A percentile compares a stretch with the other conserved stretches of the same genome.
phyloP scores from a whole-genome alignment of 2,797 vertebrate genomes.

The Pangasius sanitwongsei region DNA sequence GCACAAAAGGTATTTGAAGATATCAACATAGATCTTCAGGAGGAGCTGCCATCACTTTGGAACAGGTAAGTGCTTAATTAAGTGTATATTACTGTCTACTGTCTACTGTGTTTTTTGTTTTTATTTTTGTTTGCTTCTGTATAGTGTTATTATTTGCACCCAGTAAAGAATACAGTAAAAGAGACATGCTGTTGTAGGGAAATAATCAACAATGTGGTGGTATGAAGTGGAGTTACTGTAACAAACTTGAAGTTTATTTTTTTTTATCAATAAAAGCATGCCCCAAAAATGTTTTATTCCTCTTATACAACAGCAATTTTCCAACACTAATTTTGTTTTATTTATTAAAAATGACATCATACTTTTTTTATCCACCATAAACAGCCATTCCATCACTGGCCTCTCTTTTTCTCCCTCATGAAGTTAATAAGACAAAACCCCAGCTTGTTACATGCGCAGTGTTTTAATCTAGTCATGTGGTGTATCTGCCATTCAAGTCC shows the following conservation, averaged over 20 bases:
- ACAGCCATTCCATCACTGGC: not conserved
- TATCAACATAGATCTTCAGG: slow-evolving; percentile 95
- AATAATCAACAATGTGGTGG: not conserved
- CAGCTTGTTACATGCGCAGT: not conserved
- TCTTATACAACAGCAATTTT: not conserved
- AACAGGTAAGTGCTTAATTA: slow-evolving; percentile 81
- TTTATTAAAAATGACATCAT: not conserved
- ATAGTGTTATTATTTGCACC: not conserved
- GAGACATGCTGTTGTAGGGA: not conserved
- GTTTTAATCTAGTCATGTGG: not conserved
- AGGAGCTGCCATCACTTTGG: slow-evolving; percentile 97
- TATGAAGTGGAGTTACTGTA: not conserved
- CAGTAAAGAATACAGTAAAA: too few relatives aligned
- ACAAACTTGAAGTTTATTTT: not conserved
- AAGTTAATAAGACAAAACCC: not conserved
- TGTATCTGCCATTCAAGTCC: not conserved
- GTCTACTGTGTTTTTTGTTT: slow-evolving; percentile 26
- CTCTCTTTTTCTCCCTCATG: not conserved
- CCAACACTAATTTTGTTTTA: not conserved
- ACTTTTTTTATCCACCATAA: not conserved
- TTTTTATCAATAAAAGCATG: not conserved
- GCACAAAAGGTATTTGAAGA: slow-evolving; percentile 99
- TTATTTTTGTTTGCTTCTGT: not conserved
- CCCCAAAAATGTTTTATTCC: not conserved
- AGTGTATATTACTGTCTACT: slow-evolving; percentile 18